Percentiles rank a stretch among this genome's conserved stretches.
These are phyloP conservation scores for Amitus sp. DNA, from an alignment of 2,888 invertebrate genomes.

Conservation along the genomic window DNA sequence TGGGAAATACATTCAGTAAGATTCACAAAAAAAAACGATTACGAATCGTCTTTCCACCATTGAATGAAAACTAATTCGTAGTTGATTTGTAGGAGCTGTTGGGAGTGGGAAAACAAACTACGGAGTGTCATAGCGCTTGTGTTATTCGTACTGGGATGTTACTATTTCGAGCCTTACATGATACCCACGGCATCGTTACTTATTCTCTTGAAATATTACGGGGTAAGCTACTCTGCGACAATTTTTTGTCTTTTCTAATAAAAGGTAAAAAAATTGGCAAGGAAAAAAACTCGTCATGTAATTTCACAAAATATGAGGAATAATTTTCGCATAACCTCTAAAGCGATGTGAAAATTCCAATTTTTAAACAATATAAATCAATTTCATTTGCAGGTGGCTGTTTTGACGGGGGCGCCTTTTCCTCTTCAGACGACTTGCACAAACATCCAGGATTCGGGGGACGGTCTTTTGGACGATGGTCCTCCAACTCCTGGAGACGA, in stretches of 20 bases:
- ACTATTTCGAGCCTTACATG: slow-evolving; percentile 97
- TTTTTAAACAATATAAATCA: background rate
- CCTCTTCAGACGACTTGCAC: slow-evolving; percentile 51
- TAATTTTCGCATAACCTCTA: too few species aligned
- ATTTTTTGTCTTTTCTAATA: too few species aligned
- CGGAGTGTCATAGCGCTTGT: slow-evolving; percentile 86
- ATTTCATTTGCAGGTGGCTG: slow-evolving; percentile 59
- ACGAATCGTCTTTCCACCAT: background rate
- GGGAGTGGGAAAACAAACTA: slow-evolving; percentile 94
- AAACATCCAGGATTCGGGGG: slow-evolving; percentile 50
- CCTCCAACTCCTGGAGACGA: slow-evolving; percentile 59
- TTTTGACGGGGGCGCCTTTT: slow-evolving; percentile 62
- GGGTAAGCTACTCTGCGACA: slow-evolving; percentile 71
- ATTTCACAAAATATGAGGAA: too few species aligned
- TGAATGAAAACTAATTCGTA: slow-evolving; percentile 1
- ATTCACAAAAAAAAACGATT: slow-evolving; percentile 46
- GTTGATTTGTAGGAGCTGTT: slow-evolving; percentile 79
- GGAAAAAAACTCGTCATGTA: background rate
- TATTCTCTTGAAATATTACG: slow-evolving; percentile 80
- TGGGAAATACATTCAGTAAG: slow-evolving; percentile 92
- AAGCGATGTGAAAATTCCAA: too few species aligned
- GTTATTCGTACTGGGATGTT: slow-evolving; percentile 87
- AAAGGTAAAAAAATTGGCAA: background rate
- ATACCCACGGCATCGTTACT: slow-evolving; percentile 84
- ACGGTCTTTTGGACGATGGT: slow-evolving; percentile 52